Evolutionary conservation across 2,888 invertebrate species (phyloP).

Genomic region (Creontiades dilutus): DNA sequence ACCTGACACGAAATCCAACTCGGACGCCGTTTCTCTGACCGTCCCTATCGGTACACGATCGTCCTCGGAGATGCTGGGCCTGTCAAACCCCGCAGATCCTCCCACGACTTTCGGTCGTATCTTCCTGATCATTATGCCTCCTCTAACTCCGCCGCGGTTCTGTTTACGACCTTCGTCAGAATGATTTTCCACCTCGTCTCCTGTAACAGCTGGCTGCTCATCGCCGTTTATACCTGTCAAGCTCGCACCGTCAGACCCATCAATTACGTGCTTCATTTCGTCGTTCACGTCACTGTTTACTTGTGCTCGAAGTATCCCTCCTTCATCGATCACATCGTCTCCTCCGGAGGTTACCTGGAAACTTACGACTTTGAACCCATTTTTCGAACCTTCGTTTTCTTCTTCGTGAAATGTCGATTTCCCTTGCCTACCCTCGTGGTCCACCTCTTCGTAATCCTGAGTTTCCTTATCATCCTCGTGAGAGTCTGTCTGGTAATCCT

Average conservation of each 20-base stretch:
- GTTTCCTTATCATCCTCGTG: neutral
- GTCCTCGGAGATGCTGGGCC: neutral
- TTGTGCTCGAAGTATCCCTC: conserved; percentile 46
- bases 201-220: neutral
- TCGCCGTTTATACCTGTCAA: neutral
- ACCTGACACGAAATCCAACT: conserved; percentile 49
- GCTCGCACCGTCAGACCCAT: conserved; percentile 2
- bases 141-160: neutral
- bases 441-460: conserved; percentile 25
- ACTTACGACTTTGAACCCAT: conserved; percentile 62
- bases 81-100: neutral
- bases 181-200: conserved; percentile 1
- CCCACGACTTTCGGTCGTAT: neutral
- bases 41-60: conserved; percentile 30
- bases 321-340: conserved; percentile 52
- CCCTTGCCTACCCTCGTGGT: neutral
- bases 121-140: neutral
- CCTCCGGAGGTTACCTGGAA: conserved; percentile 56
- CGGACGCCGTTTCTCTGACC: conserved; percentile 33
- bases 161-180: neutral
- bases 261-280: conserved; percentile 32
- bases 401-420: conserved; percentile 53
- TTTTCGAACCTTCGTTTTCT: conserved; percentile 46
- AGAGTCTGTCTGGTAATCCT: neutral
- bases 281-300: neutral